These are phyloP conservation scores for Panthera leo DNA, from an alignment of 2,113 vertebrate species.

Conservation along the genomic window DNA sequence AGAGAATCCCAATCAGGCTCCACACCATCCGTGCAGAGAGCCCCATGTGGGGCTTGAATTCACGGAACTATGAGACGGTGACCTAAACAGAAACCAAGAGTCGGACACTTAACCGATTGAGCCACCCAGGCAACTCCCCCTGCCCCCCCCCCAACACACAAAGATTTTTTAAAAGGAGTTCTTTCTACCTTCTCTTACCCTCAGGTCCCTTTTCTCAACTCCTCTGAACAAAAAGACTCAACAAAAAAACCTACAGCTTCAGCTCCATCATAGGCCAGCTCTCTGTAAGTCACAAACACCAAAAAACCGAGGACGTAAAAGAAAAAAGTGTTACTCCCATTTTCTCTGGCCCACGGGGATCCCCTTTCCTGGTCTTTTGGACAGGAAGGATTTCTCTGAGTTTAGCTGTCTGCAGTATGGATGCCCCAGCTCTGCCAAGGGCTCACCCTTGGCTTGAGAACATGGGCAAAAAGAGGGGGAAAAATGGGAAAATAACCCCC, in stretches of 20 bases:
- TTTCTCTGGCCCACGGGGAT: not conserved
- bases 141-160: not conserved
- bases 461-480: not conserved
- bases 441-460: not conserved
- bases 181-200: not conserved
- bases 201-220: not conserved
- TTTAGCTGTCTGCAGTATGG: not conserved
- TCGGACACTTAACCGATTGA: too few relatives aligned
- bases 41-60: too few relatives aligned
- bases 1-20: too few relatives aligned
- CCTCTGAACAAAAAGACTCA: not conserved
- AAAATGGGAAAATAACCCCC: not conserved
- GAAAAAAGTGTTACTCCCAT: not conserved
- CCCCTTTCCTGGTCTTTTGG: not conserved
- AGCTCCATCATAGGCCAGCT: not conserved
- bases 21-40: too few relatives aligned
- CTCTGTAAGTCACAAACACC: not conserved
- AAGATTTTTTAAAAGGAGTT: not conserved
- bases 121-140: too few relatives aligned
- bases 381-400: not conserved
- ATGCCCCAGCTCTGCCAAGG: not conserved
- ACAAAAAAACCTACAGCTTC: not conserved
- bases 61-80: too few relatives aligned
- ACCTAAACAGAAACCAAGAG: too few relatives aligned
- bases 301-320: not conserved